These are phyloP conservation scores for Sarcophilus harrisii DNA, from an alignment of 2,797 vertebrate species.

Conservation along the genomic window DNA sequence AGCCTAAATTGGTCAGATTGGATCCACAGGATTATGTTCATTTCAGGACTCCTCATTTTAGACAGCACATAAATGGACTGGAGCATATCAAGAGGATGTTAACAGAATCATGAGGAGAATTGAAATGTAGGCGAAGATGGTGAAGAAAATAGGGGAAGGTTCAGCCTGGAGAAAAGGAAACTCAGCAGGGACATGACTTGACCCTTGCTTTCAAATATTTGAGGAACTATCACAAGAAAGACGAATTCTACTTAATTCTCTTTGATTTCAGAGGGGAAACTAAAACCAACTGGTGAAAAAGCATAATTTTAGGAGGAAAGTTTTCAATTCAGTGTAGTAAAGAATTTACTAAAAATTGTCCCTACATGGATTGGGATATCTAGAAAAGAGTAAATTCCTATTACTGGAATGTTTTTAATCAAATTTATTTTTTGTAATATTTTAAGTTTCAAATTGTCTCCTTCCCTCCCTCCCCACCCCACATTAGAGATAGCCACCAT, in stretches of 20 bases:
- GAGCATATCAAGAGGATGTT: background rate
- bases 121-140: background rate
- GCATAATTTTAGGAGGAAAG: background rate
- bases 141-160: background rate
- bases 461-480: background rate
- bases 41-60: background rate
- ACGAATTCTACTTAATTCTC: background rate
- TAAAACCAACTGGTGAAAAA: background rate
- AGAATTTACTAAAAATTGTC: background rate
- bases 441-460: background rate
- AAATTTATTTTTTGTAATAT: background rate
- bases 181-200: background rate
- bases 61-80: background rate
- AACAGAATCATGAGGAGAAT: background rate
- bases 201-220: background rate
- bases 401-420: background rate
- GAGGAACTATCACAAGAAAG: background rate
- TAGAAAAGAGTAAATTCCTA: background rate
- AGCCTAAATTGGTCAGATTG: background rate
- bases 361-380: background rate
- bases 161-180: background rate
- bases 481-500: background rate
- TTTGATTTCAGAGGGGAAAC: background rate
- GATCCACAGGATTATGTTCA: background rate
- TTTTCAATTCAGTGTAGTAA: background rate